Evolutionary conservation across 2,888 invertebrate species (phyloP).

Genomic region (Limnephilus auricula): DNA sequence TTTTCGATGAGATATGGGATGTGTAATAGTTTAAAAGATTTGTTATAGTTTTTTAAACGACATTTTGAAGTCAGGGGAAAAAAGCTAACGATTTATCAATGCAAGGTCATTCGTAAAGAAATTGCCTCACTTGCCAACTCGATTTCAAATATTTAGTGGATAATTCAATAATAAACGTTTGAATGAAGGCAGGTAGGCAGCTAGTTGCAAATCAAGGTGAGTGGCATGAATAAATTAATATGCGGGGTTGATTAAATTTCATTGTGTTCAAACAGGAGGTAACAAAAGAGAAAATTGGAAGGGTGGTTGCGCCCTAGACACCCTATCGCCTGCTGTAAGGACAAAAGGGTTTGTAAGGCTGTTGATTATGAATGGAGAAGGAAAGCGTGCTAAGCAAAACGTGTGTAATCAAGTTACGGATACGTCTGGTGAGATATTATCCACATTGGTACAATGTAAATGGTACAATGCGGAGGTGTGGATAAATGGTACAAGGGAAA

Average conservation of each 20-base stretch:
- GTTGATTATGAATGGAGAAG: conserved; percentile 38
- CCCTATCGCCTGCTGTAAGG: conserved; percentile 17
- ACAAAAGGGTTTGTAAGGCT: conserved; percentile 34
- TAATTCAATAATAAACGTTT: conserved; percentile 14
- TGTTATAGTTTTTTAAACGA: too few relatives aligned
- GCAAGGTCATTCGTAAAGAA: not conserved
- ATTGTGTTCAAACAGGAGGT: conserved; percentile 41
- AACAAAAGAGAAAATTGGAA: conserved; percentile 28
- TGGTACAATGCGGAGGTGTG: not conserved
- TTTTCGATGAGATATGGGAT: too few relatives aligned
- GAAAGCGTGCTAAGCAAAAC: conserved; percentile 21
- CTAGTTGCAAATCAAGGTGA: conserved; percentile 19
- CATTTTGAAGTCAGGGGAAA: not conserved
- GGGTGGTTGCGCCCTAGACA: conserved; percentile 30
- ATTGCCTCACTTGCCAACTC: not conserved
- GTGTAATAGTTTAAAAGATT: too few relatives aligned
- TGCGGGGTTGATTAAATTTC: conserved; percentile 46
- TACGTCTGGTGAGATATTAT: conserved; percentile 2
- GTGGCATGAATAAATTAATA: conserved; percentile 38
- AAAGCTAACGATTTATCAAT: not conserved
- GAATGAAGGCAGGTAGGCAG: conserved; percentile 33
- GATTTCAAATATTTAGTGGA: not conserved
- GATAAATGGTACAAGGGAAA: not conserved
- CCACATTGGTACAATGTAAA: not conserved
- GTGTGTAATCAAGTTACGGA: conserved; percentile 21